phyloP scores from a whole-genome alignment of 2,888 invertebrate genomes.

The Dichetophora obliterata region DNA sequence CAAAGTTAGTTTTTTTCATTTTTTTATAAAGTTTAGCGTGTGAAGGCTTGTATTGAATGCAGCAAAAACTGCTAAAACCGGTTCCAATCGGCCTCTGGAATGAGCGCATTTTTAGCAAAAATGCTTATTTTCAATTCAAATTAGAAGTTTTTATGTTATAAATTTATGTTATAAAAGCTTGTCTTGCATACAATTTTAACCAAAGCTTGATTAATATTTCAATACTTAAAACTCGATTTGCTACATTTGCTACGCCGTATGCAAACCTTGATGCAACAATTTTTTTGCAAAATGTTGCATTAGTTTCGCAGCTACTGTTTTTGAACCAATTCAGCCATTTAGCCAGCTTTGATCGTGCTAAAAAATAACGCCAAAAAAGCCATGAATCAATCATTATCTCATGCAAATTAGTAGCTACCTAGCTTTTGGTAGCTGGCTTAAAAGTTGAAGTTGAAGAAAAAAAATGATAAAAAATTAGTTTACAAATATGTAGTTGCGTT shows the following conservation, averaged over 20 bases:
- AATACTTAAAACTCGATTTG: background rate
- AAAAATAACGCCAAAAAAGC: slow-evolving; percentile 12
- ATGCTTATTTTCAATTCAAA: too few relatives aligned
- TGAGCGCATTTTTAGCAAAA: slow-evolving; percentile 1
- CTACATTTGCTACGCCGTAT: background rate
- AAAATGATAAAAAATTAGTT: background rate
- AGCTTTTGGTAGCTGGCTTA: background rate
- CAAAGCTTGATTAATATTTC: background rate
- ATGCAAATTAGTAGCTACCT: slow-evolving; percentile 29
- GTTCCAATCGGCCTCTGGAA: slow-evolving; percentile 16
- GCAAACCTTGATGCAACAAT: background rate
- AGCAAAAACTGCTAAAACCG: background rate
- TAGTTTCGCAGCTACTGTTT: background rate
- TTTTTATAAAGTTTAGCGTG: background rate
- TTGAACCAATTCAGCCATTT: background rate
- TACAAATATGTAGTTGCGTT: background rate
- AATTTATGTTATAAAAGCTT: too few relatives aligned
- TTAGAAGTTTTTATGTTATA: too few relatives aligned
- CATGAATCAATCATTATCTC: slow-evolving; percentile 14
- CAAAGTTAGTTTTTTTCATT: background rate
- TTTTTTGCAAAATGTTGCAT: background rate
- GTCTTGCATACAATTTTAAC: too few relatives aligned
- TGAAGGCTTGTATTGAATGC: background rate
- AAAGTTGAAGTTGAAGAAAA: background rate
- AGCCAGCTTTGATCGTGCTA: slow-evolving; percentile 11